Base-by-base conservation (phyloP, 2,797 vertebrate species). In the Characodon lateralis region DNA sequence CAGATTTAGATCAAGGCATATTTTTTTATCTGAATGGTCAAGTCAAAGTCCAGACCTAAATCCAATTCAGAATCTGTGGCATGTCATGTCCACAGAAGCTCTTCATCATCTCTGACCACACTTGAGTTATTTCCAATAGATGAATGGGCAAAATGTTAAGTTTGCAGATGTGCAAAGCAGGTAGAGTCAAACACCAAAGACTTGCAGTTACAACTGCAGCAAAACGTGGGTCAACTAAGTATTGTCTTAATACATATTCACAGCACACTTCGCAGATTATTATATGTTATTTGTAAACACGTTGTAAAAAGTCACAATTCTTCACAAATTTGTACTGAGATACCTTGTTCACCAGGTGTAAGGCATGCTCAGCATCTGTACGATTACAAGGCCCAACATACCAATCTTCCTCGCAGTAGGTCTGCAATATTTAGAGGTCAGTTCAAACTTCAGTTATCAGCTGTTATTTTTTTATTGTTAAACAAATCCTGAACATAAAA, bases 311-410 rank as follows among this genome's bases (percentile, higher is more conserved):
- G 2, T 35, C 31, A 63, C 16, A 63, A 18, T 51, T 51, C 3
- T 51, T 51, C 50, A 51, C 16, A 22, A 55, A 4, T 22, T 55
- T 22, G 53, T 55, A 3, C 20, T 18, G 18, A 39, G 3, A 55
- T 94, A 98, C 98, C 92, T 85, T 95, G 88, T 95, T 96, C 71
- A 96, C 93, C 75, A 95, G 89, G 78, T 96, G 90, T 73, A 99
- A 87, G 7, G 96, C 96, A 5, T 95, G 95, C 77, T 98, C 97
- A 5, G 96, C 96, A 46, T 95, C 93, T 4, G 91, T 90, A 50
- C 97, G 96, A 69, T 90, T 89, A 5, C 89, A 96, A 12, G 94
- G 59, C 78, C 96, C 96, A 3, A 96, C 2, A 3, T 98, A 98
- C 97, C 98, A 98, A 85, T 91, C 90, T 14, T 93, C 89, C 71